Evolutionary conservation across 2,797 vertebrate species (phyloP), one percentile per base, ranked within the genome.

Genomic region (Sternarchorhynchus goeldii): DNA sequence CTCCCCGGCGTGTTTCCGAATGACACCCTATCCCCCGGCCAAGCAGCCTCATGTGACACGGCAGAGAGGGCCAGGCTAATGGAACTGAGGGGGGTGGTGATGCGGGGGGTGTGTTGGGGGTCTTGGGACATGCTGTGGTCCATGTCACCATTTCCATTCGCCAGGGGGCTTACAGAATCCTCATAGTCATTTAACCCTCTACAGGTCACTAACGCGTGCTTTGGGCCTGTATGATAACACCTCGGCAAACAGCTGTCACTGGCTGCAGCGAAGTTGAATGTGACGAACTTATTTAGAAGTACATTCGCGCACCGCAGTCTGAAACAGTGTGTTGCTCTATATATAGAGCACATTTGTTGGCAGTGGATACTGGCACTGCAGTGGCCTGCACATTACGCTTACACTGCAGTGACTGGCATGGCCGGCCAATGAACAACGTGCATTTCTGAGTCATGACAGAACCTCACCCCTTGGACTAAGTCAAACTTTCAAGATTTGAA

Each of bases 391-490:
- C 91, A 89, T 81, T 91, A 92, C 89, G 85, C 88, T 86, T 85
- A 88, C 88, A 87, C 85, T 86, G 86, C 81, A 88, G 89, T 89
- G 89, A 90, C 89, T 89, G 85, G 81, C 8, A 41, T 62, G 64
- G 55, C 31, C 64, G 56, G 87, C 89, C 82, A 80, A 85, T 83
- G 86, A 89, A 84, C 86, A 90, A 89, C 87, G 85, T 90, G 88
- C 88, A 89, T 90, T 92, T 90, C 90, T 87, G 86, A 83, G 85
- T 85, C 85, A 85, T 90, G 87, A 87, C 88, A 86, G 86, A 73
- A 80, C 87, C 83, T 78, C 85, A 82, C 82, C 88, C 88, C 90
- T 85, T 81, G 77, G 73, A 86, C 87, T 79, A 62, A 84, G 86
- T 90, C 90, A 85, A 78, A 86, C 88, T 88, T 87, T 85, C 77